phyloP scores from a whole-genome alignment of 1,140 invertebrate genomes.

The Philaenus spumarius region DNA sequence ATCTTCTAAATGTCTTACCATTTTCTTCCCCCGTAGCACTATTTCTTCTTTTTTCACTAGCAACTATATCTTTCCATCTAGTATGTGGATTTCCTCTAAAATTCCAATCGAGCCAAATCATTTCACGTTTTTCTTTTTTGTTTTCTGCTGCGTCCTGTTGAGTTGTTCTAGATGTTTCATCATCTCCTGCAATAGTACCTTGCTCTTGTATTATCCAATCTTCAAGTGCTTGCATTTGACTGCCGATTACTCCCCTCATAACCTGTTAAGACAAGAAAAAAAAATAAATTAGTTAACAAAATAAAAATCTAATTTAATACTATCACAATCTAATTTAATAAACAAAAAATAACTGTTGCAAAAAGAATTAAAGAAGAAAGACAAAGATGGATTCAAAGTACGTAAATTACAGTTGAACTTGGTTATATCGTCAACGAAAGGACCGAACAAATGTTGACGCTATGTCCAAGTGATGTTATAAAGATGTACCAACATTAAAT shows the following conservation, averaged over 20 bases:
- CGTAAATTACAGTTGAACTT: no score
- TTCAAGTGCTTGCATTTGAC: conserved; percentile 18
- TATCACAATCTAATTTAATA: neutral
- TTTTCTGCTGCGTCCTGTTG: neutral
- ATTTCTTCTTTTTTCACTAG: neutral
- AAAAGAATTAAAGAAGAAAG: no score
- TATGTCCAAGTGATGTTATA: no score
- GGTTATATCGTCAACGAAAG: no score
- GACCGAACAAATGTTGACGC: no score
- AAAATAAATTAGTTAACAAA: neutral
- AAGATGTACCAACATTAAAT: no score
- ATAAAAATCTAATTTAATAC: no score
- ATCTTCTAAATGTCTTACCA: neutral
- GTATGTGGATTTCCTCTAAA: neutral
- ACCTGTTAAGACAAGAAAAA: neutral
- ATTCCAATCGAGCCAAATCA: conserved; percentile 6
- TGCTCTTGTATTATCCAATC: conserved; percentile 10
- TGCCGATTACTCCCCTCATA: conserved; percentile 17
- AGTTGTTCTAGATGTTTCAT: neutral
- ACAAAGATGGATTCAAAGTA: no score
- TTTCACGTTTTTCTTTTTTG: conserved; percentile 1
- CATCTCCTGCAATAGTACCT: neutral
- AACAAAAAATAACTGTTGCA: neutral
- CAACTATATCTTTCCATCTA: neutral
- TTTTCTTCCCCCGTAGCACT: neutral